These are phyloP conservation scores for Harpegnathos saltator DNA, from an alignment of 1,140 invertebrate genomes.

Conservation along the genomic window DNA sequence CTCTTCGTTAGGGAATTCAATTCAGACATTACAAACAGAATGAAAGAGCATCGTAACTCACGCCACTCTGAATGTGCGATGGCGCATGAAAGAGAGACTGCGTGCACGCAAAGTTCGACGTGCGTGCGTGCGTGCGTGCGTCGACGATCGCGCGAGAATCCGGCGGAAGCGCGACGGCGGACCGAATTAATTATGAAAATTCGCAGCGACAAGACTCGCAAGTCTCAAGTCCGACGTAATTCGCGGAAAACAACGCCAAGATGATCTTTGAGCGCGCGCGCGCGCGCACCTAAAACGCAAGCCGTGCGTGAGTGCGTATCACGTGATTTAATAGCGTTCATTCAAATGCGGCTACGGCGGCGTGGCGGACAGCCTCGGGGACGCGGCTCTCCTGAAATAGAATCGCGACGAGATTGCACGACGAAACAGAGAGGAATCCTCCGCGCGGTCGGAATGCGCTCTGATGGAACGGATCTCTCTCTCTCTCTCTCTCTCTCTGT, in stretches of 20 bases:
- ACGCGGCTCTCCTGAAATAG: neutral
- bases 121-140: no score
- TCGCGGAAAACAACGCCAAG: neutral
- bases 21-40: constrained; percentile 1
- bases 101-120: no score
- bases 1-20: neutral
- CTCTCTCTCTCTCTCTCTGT: no score
- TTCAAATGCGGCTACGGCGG: neutral
- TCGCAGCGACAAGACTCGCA: no score
- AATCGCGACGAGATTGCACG: constrained; percentile 10
- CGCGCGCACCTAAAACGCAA: neutral
- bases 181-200: constrained; percentile 10
- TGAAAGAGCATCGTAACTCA: neutral
- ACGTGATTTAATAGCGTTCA: constrained; percentile 1
- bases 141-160: neutral
- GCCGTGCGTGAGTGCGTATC: neutral
- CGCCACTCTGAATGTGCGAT: neutral
- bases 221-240: no score
- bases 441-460: constrained; percentile 4
- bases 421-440: neutral
- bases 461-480: constrained; percentile 2
- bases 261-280: no score
- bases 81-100: neutral
- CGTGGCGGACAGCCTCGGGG: neutral
- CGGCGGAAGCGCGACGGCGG: no score